Conservation (phyloP, 2,113 vertebrate species). For the Xiphophorus couchianus region DNA sequence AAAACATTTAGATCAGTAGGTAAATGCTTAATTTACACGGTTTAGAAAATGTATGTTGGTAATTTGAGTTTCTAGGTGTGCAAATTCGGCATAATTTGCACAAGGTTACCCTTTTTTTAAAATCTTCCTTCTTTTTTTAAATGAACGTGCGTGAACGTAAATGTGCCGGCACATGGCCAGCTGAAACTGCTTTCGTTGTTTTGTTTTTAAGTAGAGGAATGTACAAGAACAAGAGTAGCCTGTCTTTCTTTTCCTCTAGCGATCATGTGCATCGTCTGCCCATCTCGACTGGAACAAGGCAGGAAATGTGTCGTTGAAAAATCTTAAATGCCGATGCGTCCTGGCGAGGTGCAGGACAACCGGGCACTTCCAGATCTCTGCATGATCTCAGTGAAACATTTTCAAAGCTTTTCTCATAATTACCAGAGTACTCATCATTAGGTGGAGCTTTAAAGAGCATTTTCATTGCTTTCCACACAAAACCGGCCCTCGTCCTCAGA, state of each 20-base stretch:
- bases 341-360: background rate
- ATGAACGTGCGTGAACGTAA: background rate
- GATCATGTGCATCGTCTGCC: conserved; percentile 4
- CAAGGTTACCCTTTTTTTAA: background rate
- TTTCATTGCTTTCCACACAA: no score
- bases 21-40: no score
- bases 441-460: background rate
- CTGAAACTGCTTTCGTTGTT: background rate
- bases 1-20: background rate
- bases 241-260: background rate
- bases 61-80: no score
- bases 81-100: background rate
- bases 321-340: background rate
- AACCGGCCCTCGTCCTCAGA: no score
- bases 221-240: conserved; percentile 12
- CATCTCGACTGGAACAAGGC: background rate
- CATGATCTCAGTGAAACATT: background rate
- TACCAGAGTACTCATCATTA: background rate
- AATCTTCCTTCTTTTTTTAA: background rate
- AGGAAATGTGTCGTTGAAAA: background rate
- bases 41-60: no score
- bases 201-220: conserved; percentile 9
- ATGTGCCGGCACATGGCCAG: background rate
- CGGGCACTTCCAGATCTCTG: background rate
- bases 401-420: background rate